Evolutionary conservation across 2,797 vertebrate species (phyloP).

Genomic region (Alectoris magna): DNA sequence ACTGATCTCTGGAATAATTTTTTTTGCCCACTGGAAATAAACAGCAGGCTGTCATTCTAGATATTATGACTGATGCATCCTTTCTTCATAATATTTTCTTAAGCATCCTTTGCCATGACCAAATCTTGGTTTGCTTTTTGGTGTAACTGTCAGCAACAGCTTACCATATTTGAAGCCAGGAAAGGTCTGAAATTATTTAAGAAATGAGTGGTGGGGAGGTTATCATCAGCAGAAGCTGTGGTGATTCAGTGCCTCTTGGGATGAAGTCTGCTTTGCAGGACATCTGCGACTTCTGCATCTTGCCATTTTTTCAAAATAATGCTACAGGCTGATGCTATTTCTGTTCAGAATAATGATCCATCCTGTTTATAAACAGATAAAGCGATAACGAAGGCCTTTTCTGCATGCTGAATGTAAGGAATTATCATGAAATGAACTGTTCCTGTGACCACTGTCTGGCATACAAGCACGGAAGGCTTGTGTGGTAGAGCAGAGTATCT

Average conservation of each 20-base stretch:
- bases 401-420: rapidly evolving
- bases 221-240: not conserved
- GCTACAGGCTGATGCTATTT: conserved; percentile 4
- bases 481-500: not conserved
- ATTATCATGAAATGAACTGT: not conserved
- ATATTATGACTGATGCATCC: not conserved
- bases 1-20: not conserved
- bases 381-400: not conserved
- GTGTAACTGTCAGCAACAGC: not conserved
- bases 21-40: not conserved
- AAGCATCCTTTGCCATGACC: not conserved
- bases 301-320: not conserved
- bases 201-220: not conserved
- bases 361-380: not conserved
- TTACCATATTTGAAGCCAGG: not conserved
- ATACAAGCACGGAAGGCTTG: rapidly evolving
- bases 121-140: not conserved
- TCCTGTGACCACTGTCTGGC: not conserved
- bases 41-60: not conserved
- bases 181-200: not conserved
- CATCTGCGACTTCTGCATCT: not conserved
- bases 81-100: not conserved
- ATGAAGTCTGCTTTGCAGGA: not conserved
- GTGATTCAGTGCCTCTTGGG: not conserved
- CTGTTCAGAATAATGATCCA: not conserved